A percentile compares a stretch with the other conserved stretches of the same genome.
Evolutionary conservation across 2,113 vertebrate species (phyloP).

Genomic region (Tympanuchus pallidicinctus): DNA sequence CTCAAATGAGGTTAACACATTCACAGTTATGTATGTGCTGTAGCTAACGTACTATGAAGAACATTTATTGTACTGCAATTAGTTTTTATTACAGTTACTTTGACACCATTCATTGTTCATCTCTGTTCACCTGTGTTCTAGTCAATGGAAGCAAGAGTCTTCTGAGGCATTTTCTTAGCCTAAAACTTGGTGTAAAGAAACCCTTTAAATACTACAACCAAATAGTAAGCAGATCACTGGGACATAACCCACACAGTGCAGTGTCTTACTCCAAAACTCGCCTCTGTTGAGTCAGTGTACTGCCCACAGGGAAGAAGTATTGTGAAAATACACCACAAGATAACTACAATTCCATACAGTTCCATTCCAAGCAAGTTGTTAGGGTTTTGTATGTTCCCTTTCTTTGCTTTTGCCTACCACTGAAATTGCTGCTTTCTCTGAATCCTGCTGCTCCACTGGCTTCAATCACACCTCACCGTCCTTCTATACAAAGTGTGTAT

Average conservation of each 20-base stretch:
- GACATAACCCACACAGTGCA: background rate
- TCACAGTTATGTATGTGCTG: background rate
- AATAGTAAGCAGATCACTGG: background rate
- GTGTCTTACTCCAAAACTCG: background rate
- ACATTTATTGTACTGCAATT: background rate
- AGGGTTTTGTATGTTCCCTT: background rate
- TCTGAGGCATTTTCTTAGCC: background rate
- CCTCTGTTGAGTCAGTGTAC: fast-evolving
- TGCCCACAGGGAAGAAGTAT: background rate
- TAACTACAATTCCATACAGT: background rate
- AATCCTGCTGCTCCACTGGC: background rate
- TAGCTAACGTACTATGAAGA: background rate
- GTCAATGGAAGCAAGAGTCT: background rate
- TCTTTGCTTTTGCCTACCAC: background rate
- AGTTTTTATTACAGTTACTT: background rate
- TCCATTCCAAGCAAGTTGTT: background rate
- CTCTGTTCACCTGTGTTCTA: background rate
- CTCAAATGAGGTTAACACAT: background rate
- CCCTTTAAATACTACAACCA: background rate
- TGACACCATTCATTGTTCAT: background rate
- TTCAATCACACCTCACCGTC: background rate
- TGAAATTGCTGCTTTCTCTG: background rate
- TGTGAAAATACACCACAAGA: background rate
- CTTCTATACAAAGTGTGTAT: background rate
- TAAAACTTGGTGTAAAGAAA: background rate